These are phyloP conservation scores for Seira ritae DNA, from an alignment of 2,888 invertebrate species.

Conservation along the genomic window DNA sequence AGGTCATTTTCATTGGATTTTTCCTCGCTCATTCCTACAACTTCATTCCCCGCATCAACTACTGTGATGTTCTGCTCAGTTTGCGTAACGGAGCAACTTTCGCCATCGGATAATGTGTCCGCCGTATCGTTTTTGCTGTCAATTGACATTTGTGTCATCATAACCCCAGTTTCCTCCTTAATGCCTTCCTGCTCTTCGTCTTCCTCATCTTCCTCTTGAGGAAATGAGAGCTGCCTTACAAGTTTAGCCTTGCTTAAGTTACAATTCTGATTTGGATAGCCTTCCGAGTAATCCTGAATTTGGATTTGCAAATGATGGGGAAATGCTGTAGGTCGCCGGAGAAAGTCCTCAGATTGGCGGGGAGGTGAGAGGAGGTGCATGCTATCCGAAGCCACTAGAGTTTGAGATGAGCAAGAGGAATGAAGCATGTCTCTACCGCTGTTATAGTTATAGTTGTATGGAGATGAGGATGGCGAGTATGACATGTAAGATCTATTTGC, in stretches of 20 bases:
- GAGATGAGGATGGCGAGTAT: neutral
- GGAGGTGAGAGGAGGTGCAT: conserved; percentile 50
- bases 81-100: too few relatives aligned
- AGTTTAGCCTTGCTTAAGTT: conserved; percentile 4
- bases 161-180: neutral
- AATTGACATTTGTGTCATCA: neutral
- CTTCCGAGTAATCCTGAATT: conserved; percentile 19
- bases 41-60: neutral
- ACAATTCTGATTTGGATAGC: neutral
- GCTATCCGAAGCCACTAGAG: conserved; percentile 42
- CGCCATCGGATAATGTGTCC: neutral
- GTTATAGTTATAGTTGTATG: neutral
- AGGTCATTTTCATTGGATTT: neutral
- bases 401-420: conserved; percentile 34
- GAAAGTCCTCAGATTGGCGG: conserved; percentile 28
- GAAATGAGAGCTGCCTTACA: conserved; percentile 48
- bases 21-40: too few relatives aligned
- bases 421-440: conserved; percentile 32
- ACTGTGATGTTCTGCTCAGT: neutral
- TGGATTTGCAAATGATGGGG: conserved; percentile 43
- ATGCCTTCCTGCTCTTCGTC: neutral
- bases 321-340: conserved; percentile 44
- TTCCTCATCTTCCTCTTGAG: conserved; percentile 43
- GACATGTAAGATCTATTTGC: neutral
- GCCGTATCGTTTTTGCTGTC: conserved; percentile 14